Base-by-base conservation (phyloP, 2,113 vertebrate species). In the Labeo rohita region DNA sequence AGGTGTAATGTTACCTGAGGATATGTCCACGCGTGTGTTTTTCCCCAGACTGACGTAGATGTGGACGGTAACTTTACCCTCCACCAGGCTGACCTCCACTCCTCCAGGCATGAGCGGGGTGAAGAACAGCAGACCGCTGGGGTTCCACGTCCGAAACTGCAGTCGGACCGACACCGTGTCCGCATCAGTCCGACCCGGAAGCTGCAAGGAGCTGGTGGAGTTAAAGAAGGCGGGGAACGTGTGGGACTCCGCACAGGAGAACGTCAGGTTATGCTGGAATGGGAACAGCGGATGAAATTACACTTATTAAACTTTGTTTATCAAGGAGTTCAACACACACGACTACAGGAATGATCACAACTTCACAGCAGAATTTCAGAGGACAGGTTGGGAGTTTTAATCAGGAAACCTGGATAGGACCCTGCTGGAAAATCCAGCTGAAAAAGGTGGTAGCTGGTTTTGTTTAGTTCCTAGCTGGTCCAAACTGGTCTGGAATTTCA, bases 61-160 rank as follows among this genome's bases (percentile, higher is more conserved):
- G 70, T 95, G 97, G 21, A 97, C 94, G 0, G 94, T 94, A 54
- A 99, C 95, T 93, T 96, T 98, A 82, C 97, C 97, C 3, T 99
- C 98, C 0, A 89, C 93, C 80, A 99, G 93, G 23, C 95, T 95
- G 83, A 99, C 91, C 91, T 99, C 97, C 89, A 98, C 95, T 7
- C 93, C 97, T 2, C 98, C 98, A 2, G 97, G 96, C 0, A 94
- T 95, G 88, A 99, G 95, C 0, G 90, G 91, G 2, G 96, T 97
- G 92, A 97, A 98, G 79, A 98, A 93, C 85, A 99, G 95, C 83
- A 99, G 95, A 12, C 98, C 97, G 2, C 80, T 97, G 85, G 97
- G 96, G 80, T 98, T 99, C 98, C 98, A 99, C 0, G 97, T 99
- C 74, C 98, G 95, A 92, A 99, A 99, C 39, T 96, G 95, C 90